These are phyloP conservation scores for Thymelicus acteon DNA, from an alignment of 2,888 invertebrate species.

Conservation along the genomic window DNA sequence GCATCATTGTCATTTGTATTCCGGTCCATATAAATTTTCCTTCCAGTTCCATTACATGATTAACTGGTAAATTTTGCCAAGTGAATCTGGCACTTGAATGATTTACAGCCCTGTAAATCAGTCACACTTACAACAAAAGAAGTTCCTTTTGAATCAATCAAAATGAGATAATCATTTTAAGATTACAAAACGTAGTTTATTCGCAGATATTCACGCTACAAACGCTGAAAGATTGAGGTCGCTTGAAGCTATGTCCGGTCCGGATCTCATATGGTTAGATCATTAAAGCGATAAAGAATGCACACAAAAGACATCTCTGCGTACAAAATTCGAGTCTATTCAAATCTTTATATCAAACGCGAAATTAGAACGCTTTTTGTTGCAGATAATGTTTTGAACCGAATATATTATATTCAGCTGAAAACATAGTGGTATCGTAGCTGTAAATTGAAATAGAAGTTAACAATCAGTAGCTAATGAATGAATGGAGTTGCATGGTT, in stretches of 20 bases:
- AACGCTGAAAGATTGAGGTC: conserved; percentile 1
- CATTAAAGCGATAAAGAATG: conserved; percentile 4
- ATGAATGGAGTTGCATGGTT: too few species aligned
- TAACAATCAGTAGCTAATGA: too few species aligned
- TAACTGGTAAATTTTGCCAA: too few species aligned
- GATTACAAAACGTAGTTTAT: not conserved
- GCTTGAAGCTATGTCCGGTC: not conserved
- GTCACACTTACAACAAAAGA: too few species aligned
- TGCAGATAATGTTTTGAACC: too few species aligned
- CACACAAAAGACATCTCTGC: conserved; percentile 3
- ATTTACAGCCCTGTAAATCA: too few species aligned
- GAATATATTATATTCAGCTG: not conserved
- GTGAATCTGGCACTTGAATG: too few species aligned
- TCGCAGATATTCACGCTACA: not conserved
- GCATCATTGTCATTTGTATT: too few species aligned
- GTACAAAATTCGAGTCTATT: not conserved
- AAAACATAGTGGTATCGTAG: not conserved
- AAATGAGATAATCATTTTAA: not conserved
- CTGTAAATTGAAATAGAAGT: too few species aligned
- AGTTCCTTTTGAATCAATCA: too few species aligned
- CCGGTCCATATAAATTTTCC: too few species aligned
- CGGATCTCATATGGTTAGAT: not conserved
- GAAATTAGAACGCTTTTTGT: not conserved
- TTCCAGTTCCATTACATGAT: too few species aligned
- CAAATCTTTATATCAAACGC: not conserved